Base-by-base conservation (phyloP, 2,797 vertebrate species). In the Falco rusticolus region DNA sequence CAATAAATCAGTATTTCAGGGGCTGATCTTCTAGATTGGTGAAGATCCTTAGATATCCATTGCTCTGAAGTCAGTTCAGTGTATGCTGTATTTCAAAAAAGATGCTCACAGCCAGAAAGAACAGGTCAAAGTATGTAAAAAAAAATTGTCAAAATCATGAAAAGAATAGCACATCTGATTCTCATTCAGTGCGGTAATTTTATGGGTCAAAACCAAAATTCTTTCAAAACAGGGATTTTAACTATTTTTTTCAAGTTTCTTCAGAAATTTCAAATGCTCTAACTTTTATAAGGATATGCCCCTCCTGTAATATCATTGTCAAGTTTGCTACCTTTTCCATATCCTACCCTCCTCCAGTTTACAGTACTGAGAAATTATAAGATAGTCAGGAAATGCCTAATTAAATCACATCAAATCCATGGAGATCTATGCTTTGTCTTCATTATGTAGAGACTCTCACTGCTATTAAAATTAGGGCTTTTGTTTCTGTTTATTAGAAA, bases 401-500 rank as follows among this genome's bases (percentile, higher is more conserved):
- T 92, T 88, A 93, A 88, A 95, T 25, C 25, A 61, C 48, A 72
- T 33, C 18, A 89, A 88, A 81, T 78, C 85, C 85, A 78, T 45
- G 50, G 64, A 92, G 85, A 84, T 61, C 79, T 59, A 84, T 0
- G 5, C 74, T 84, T 86, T 86, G 43, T 13, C 33, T 90, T 90
- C 43, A 87, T 84, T 94, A 93, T 59, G 65, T 69, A 81, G 50
- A 90, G 24, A 59, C 10, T 85, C 34, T 69, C 8, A 0, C 12
- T 92, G 63, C 7, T 61, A 86, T 89, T 89, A 89, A 94, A 91
- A 95, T 41, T 3, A 3, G 54, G 26, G 78, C 5, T 76, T 83
- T 43, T 79, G n/a, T 57, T 93, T 71, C 74, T 72, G 80, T 79
- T 96, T 92, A 92, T 96, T 87, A 81, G 65, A 79, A 91, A 79